phyloP scores from a whole-genome alignment of 53 echinoderm and acorn worm species.

The Hippasteria phrygiana region DNA sequence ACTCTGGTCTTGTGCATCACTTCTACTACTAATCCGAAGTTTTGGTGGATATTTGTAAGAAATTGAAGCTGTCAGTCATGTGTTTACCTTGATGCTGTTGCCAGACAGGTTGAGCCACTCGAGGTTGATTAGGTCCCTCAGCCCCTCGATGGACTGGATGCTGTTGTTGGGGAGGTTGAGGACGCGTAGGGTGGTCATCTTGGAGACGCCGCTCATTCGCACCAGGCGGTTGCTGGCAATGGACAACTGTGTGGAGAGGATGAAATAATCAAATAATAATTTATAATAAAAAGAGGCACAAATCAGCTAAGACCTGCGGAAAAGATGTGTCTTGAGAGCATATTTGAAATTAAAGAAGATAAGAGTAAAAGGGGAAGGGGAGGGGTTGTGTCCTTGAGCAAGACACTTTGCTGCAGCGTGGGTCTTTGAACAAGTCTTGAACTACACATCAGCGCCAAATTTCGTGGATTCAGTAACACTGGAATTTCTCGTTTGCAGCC shows the following conservation, averaged over 20 bases:
- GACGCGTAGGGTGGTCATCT: conserved; percentile 81
- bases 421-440: no score
- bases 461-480: no score
- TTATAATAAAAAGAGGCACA: not conserved
- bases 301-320: no score
- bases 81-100: conserved; percentile 93
- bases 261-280: not conserved
- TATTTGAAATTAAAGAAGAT: not conserved
- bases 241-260: conserved; percentile 73
- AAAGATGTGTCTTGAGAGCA: no score
- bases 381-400: not conserved
- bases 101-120: conserved; percentile 98
- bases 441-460: no score
- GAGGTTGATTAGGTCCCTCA: conserved; percentile 85
- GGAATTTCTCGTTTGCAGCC: no score
- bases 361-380: not conserved
- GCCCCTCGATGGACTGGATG: conserved; percentile 96
- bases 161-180: conserved; percentile 99
- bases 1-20: no score
- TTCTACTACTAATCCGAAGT: no score
- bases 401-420: not conserved
- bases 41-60: not conserved
- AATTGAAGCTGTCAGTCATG: not conserved
- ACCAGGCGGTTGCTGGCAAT: conserved; percentile 93
- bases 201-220: conserved; percentile 93